Evolutionary conservation across 2,888 invertebrate genomes (phyloP), one percentile per base, ranked within the genome.

Genomic region (Polyommatus iphigenia): DNA sequence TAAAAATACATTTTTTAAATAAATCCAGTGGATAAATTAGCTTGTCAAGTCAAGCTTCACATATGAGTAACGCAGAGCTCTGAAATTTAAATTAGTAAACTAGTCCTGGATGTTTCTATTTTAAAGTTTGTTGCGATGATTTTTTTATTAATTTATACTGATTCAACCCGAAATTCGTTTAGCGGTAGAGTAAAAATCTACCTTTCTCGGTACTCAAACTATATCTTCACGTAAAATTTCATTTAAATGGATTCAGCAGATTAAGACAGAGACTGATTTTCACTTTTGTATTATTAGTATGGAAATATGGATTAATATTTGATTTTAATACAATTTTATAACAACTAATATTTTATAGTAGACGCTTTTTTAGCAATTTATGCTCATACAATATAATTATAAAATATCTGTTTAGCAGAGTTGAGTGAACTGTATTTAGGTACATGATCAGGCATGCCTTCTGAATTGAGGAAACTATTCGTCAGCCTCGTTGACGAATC

Each of bases 381-480:
- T 36, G 18, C 10, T 54, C 18, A 50, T 54, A 54, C 15, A 54
- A 54, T 18, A 1, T 54, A 54, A 18, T 54, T 15, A 54, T n/a
- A 24, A 29, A 3, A 32, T 32, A 32, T 32, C 10, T 41, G 7
- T 71, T 71, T 3, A 72, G 20, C 15, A 46, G 72, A 82, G 91
- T 89, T 90, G 86, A 90, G 79, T 88, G 89, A 89, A 88, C 91
- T 85, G 80, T 84, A 91, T 87, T 83, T 90, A 86, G 91, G 90
- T 89, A 90, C 91, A 90, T 88, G 87, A 90, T 90, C 86, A 87
- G 84, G 83, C 86, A 81, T 87, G 85, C 85, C 83, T 85, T 85
- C 85, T 85, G 89, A 91, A 92, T 93, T 92, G 91, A 91, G 91
- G 91, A 91, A 88, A 89, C 88, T 85, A 88, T 88, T 88, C 89